These are phyloP conservation scores for Apantesis nais DNA, from an alignment of 2,888 invertebrate genomes.

Conservation along the genomic window DNA sequence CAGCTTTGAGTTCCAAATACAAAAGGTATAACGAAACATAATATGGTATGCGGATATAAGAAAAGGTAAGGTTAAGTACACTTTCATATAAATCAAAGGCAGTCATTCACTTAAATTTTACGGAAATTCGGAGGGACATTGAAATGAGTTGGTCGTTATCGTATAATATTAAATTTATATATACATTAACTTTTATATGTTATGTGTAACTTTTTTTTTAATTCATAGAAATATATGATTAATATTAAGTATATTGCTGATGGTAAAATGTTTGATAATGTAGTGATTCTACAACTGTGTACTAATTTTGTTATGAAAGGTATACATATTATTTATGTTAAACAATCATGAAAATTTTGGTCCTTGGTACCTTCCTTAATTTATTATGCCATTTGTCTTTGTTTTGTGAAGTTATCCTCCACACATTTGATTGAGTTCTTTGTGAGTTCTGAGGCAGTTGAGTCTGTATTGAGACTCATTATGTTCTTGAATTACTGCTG, in stretches of 20 bases:
- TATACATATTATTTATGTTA: not conserved
- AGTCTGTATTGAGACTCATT: not conserved
- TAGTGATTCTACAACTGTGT: not conserved
- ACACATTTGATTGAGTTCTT: not conserved
- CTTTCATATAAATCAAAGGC: slow-evolving; percentile 18
- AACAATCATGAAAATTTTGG: not conserved
- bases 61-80: slow-evolving; percentile 23
- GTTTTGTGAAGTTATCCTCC: not conserved
- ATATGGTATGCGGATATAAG: slow-evolving; percentile 29
- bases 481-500: not conserved
- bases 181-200: no score
- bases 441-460: not conserved
- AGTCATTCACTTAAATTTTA: slow-evolving; percentile 30
- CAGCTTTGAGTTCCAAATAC: slow-evolving; percentile 30
- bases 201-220: not conserved
- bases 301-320: no score
- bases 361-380: not conserved
- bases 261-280: not conserved
- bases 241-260: not conserved
- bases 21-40: slow-evolving; percentile 27
- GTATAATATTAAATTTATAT: not conserved
- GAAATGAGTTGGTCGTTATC: not conserved
- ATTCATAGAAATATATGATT: not conserved
- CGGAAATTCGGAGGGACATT: not conserved
- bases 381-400: not conserved